Conservation (phyloP, 2,113 vertebrate species). For the Channa argus region DNA sequence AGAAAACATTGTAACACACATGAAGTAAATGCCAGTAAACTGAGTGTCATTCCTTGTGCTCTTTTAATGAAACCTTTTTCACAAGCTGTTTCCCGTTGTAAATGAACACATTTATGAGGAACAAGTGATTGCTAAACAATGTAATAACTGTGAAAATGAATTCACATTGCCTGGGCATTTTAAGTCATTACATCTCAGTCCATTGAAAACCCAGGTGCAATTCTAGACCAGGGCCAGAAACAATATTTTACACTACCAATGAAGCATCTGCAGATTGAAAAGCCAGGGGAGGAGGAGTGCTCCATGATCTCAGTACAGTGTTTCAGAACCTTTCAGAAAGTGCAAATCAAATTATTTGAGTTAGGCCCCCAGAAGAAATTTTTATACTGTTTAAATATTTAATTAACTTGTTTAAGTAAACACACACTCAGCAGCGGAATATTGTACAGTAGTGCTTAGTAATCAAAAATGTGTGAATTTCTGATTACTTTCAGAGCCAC, state of each 20-base stretch:
- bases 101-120: slow-evolving; percentile 29
- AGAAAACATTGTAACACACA: neutral
- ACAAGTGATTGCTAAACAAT: slow-evolving; percentile 51
- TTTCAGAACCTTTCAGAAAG: slow-evolving; percentile 8
- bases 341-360: slow-evolving; percentile 29
- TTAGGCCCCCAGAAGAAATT: slow-evolving; percentile 2
- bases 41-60: neutral
- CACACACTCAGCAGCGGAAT: slow-evolving; percentile 6
- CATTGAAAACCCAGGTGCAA: slow-evolving; percentile 34
- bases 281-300: slow-evolving; percentile 29
- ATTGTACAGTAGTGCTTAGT: neutral
- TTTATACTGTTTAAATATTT: slow-evolving; percentile 46
- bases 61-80: slow-evolving; percentile 26
- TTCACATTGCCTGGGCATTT: slow-evolving; percentile 36
- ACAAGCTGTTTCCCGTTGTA: slow-evolving; percentile 32
- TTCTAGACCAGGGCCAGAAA: slow-evolving; percentile 46
- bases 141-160: slow-evolving; percentile 48
- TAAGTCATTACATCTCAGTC: slow-evolving; percentile 44
- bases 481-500: slow-evolving; percentile 41
- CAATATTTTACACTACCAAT: slow-evolving; percentile 50
- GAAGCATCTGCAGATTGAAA: slow-evolving; percentile 51
- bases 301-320: neutral
- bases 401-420: slow-evolving; percentile 44
- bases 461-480: slow-evolving; percentile 32
- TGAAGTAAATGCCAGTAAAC: neutral